Evolutionary conservation across 2,888 invertebrate genomes (phyloP).

Genomic region (Dryococelus australis): DNA sequence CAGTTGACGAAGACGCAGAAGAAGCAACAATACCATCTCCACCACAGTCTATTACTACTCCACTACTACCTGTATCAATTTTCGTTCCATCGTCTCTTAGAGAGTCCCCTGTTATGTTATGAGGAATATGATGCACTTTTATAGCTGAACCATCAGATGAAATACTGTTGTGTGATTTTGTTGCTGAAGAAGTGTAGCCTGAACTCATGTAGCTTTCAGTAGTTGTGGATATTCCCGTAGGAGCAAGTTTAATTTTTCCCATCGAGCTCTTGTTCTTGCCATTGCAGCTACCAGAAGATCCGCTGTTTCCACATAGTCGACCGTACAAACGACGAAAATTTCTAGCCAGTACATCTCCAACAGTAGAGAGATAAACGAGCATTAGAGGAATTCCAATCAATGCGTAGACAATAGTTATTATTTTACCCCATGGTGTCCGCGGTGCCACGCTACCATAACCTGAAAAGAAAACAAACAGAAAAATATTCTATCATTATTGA

Average conservation of each 20-base stretch:
- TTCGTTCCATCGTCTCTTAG: conserved; percentile 49
- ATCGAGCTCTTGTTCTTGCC: conserved; percentile 45
- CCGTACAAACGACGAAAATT: conserved; percentile 77
- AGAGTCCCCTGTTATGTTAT: conserved; percentile 32
- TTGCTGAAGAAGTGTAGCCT: conserved; percentile 35
- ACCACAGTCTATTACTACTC: conserved; percentile 57
- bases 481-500: too few relatives aligned
- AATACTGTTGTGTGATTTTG: conserved; percentile 42
- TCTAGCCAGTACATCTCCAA: conserved; percentile 85
- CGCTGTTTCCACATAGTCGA: conserved; percentile 58
- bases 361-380: conserved; percentile 85
- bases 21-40: conserved; percentile 55
- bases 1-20: conserved; percentile 26
- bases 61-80: conserved; percentile 52
- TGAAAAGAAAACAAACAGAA: conserved; percentile 55
- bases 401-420: conserved; percentile 85
- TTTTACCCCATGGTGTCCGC: conserved; percentile 78
- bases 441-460: conserved; percentile 88
- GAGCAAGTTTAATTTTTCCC: conserved; percentile 40
- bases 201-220: conserved; percentile 36
- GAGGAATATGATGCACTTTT: conserved; percentile 36
- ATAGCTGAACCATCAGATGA: conserved; percentile 37
- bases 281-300: conserved; percentile 47
- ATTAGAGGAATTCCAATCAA: conserved; percentile 88
- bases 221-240: conserved; percentile 20